Conservation (phyloP, 2,888 invertebrate genomes). For the Dicycla oo region DNA sequence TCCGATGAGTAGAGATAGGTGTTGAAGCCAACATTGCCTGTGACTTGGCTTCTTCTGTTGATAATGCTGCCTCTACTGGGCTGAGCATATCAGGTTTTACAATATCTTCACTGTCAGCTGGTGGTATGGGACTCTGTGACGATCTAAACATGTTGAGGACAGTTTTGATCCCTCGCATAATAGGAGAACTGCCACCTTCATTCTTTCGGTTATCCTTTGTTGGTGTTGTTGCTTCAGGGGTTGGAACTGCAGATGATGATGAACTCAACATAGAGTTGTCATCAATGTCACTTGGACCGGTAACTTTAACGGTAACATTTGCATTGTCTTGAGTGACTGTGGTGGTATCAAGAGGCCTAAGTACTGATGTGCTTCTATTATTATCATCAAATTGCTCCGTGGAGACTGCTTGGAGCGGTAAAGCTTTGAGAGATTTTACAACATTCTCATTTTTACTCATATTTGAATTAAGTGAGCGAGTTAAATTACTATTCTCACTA, state of each 20-base stretch:
- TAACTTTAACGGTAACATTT: slow-evolving; percentile 76
- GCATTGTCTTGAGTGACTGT: slow-evolving; percentile 63
- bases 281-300: slow-evolving; percentile 73
- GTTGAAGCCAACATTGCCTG: slow-evolving; percentile 76
- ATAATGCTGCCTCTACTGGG: slow-evolving; percentile 44
- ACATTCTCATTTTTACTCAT: slow-evolving; percentile 75
- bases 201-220: slow-evolving; percentile 79
- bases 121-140: slow-evolving; percentile 84
- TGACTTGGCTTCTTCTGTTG: slow-evolving; percentile 47
- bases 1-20: slow-evolving; percentile 75
- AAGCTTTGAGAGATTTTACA: slow-evolving; percentile 74
- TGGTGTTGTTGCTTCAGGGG: slow-evolving; percentile 85
- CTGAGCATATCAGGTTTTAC: slow-evolving; percentile 53
- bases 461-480: slow-evolving; percentile 80
- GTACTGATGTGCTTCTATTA: slow-evolving; percentile 71
- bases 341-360: slow-evolving; percentile 72
- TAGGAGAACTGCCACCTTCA: slow-evolving; percentile 81
- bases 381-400: slow-evolving; percentile 73
- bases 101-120: slow-evolving; percentile 65
- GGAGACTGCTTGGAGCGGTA: slow-evolving; percentile 79
- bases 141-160: slow-evolving; percentile 86
- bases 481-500: slow-evolving; percentile 76
- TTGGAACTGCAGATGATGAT: slow-evolving; percentile 78
- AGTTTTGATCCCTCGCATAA: slow-evolving; percentile 85
- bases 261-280: slow-evolving; percentile 81